phyloP scores from a whole-genome alignment of 2,113 vertebrate genomes.

The Forbesichthys agassizii region DNA sequence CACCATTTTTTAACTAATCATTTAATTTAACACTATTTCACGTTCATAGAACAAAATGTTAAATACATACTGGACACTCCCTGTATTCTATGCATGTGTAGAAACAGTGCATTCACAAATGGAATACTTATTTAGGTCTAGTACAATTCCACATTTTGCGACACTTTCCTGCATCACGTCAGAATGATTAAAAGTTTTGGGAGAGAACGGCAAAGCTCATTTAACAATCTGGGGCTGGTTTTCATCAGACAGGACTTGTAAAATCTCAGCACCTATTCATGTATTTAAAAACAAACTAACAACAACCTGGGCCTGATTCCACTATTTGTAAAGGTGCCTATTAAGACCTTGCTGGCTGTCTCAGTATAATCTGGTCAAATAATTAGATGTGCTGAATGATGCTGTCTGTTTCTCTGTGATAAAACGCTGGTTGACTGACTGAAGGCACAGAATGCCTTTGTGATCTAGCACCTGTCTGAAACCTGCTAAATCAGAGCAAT shows the following conservation, averaged over 20 bases:
- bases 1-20: background rate
- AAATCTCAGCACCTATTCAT: conserved; percentile 40
- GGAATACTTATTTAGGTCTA: conserved; percentile 12
- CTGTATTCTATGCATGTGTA: too few relatives aligned
- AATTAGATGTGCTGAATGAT: conserved; percentile 65
- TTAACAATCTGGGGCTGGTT: conserved; percentile 36
- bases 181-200: conserved; percentile 11
- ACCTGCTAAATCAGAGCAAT: conserved; percentile 6
- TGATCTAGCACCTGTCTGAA: conserved; percentile 12
- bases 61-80: conserved; percentile 9
- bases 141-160: conserved; percentile 18
- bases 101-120: conserved; percentile 18
- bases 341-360: conserved; percentile 23
- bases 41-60: conserved; percentile 14
- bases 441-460: conserved; percentile 1
- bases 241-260: conserved; percentile 43
- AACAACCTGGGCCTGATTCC: conserved; percentile 41
- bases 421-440: conserved; percentile 27
- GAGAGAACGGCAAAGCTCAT: conserved; percentile 23
- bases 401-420: conserved; percentile 53
- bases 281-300: conserved; percentile 49
- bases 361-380: conserved; percentile 42
- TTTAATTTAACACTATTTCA: conserved; percentile 1
- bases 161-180: conserved; percentile 10
- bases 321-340: conserved; percentile 23